phyloP scores from a whole-genome alignment of 2,888 invertebrate genomes.

The Tethea ocularis region DNA sequence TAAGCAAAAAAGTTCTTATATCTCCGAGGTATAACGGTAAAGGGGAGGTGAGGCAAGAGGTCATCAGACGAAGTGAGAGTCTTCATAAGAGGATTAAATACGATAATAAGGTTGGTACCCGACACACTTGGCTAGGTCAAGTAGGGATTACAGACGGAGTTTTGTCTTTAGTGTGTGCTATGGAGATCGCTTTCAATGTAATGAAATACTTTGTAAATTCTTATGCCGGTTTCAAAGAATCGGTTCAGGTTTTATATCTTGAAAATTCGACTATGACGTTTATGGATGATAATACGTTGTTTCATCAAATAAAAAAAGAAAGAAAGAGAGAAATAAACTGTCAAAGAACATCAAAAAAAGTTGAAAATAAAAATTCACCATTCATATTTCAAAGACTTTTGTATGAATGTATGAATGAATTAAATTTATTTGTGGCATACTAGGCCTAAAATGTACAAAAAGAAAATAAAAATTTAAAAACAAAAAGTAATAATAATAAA shows the following conservation, averaged over 20 bases:
- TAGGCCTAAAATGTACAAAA: too few species aligned
- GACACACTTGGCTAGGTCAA: slow-evolving; percentile 69
- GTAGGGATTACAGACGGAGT: slow-evolving; percentile 54
- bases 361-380: too few species aligned
- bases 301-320: too few species aligned
- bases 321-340: too few species aligned
- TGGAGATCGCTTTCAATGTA: background rate
- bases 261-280: too few species aligned
- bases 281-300: too few species aligned
- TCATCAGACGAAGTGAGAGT: slow-evolving; percentile 22
- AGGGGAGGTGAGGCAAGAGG: slow-evolving; percentile 11
- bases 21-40: background rate
- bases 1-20: background rate
- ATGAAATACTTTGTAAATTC: background rate
- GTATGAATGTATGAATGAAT: too few species aligned
- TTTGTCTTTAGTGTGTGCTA: slow-evolving; percentile 8
- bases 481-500: too few species aligned
- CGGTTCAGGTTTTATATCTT: background rate
- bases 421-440: too few species aligned
- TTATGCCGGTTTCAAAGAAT: background rate
- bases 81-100: slow-evolving; percentile 73
- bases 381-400: too few species aligned
- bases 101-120: slow-evolving; percentile 71
- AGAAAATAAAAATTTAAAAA: too few species aligned
- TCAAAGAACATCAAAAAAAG: too few species aligned